These are phyloP conservation scores for Holothuria glaberrima DNA, from an alignment of 35 echinoderm and acorn worm genomes.

Conservation along the genomic window DNA sequence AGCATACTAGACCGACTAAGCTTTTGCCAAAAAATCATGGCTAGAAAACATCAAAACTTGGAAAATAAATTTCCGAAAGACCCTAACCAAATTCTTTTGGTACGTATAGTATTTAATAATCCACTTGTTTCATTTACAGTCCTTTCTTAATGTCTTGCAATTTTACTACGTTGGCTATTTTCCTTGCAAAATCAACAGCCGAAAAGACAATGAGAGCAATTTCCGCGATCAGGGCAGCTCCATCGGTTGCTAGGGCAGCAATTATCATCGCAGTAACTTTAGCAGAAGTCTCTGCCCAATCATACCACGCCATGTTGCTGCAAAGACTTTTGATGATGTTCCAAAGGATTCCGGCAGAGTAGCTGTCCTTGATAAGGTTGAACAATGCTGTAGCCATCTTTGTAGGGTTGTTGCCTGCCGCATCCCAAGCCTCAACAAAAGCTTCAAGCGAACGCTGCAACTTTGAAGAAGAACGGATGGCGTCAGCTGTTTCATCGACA, in stretches of 20 bases:
- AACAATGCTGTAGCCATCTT: constrained; percentile 56
- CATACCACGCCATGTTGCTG: constrained; percentile 55
- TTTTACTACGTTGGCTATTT: constrained; percentile 45
- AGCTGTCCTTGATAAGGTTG: constrained; percentile 40
- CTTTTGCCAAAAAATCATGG: too few species aligned
- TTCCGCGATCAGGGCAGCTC: constrained; percentile 51
- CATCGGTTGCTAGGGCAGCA: constrained; percentile 41
- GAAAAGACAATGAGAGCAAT: constrained; percentile 39
- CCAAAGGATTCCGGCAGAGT: constrained; percentile 50
- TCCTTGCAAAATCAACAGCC: constrained; percentile 55
- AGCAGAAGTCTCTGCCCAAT: constrained; percentile 46
- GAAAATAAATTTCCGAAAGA: too few species aligned
- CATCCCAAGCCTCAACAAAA: constrained; percentile 37
- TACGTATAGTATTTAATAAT: too few species aligned
- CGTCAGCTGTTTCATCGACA: not conserved
- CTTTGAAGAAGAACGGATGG: not conserved
- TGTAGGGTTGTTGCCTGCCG: not conserved
- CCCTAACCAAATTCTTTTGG: too few species aligned
- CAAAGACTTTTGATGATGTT: constrained; percentile 37
- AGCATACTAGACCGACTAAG: too few species aligned
- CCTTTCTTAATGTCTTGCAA: too few species aligned
- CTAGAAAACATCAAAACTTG: too few species aligned
- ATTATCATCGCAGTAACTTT: constrained; percentile 55
- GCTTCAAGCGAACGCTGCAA: not conserved
- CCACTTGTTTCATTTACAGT: too few species aligned